Conservation (phyloP, 2,888 invertebrate species). For the Actias luna region DNA sequence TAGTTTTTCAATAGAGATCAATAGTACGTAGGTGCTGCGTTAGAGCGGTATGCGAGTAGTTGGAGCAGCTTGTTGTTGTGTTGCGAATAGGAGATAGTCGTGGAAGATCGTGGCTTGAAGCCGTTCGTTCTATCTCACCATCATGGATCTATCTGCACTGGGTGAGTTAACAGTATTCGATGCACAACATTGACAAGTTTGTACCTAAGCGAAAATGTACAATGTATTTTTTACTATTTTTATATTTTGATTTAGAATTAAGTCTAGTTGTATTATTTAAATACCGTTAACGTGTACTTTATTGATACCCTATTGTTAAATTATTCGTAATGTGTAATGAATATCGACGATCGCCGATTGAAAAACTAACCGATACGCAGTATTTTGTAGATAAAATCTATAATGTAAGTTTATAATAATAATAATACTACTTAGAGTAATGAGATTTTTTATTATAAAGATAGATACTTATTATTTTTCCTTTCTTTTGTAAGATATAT, state of each 20-base stretch:
- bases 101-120: background rate
- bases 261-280: slow-evolving; percentile 79
- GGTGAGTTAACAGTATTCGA: slow-evolving; percentile 34
- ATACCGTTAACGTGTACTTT: slow-evolving; percentile 72
- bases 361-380: slow-evolving; percentile 76
- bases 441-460: slow-evolving; percentile 80
- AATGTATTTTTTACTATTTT: slow-evolving; percentile 81
- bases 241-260: slow-evolving; percentile 81
- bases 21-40: slow-evolving; percentile 34
- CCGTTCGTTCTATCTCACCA: background rate
- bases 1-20: slow-evolving; percentile 75
- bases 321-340: slow-evolving; percentile 61
- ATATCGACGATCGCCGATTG: slow-evolving; percentile 62
- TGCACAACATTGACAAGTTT: slow-evolving; percentile 72
- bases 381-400: slow-evolving; percentile 82
- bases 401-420: slow-evolving; percentile 75
- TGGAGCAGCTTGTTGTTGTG: slow-evolving; percentile 44
- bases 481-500: slow-evolving; percentile 82
- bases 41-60: slow-evolving; percentile 43
- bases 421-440: slow-evolving; percentile 72
- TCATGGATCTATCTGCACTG: slow-evolving; percentile 12
- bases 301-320: slow-evolving; percentile 69
- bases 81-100: slow-evolving; percentile 18
- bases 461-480: slow-evolving; percentile 76
- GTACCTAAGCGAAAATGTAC: slow-evolving; percentile 71